phyloP scores from a whole-genome alignment of 2,888 invertebrate genomes.

The Euzophera pinguis region DNA sequence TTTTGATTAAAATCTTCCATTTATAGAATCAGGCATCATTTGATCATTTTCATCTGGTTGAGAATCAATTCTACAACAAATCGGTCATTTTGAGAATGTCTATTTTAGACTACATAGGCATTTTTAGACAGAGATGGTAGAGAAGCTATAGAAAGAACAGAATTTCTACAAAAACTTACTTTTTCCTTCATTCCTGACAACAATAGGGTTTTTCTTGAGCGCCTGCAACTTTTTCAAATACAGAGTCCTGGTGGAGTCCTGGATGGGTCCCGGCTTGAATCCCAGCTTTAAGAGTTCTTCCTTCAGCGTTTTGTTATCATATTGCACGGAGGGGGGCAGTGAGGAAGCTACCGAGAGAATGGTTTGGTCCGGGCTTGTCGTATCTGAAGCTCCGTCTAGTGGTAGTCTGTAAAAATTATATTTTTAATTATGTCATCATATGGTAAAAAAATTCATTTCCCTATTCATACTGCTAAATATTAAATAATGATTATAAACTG shows the following conservation, averaged over 20 bases:
- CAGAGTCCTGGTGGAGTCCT: constrained; percentile 85
- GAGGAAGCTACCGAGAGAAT: constrained; percentile 72
- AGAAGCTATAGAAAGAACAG: too few relatives aligned
- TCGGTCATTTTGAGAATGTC: too few relatives aligned
- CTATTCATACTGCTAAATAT: too few relatives aligned
- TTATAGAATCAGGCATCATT: too few relatives aligned
- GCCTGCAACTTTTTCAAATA: constrained; percentile 87
- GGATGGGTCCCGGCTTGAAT: constrained; percentile 89
- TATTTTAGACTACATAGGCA: too few relatives aligned
- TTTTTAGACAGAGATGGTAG: too few relatives aligned
- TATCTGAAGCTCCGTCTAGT: constrained; percentile 46
- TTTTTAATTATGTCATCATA: not conserved
- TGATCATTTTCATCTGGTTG: too few relatives aligned
- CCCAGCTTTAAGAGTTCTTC: constrained; percentile 83
- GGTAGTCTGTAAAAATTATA: constrained; percentile 43
- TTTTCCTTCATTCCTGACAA: constrained; percentile 35
- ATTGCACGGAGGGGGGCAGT: constrained; percentile 81
- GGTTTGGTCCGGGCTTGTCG: constrained; percentile 51
- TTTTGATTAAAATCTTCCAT: too few relatives aligned
- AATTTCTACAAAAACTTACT: not conserved
- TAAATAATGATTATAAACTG: too few relatives aligned
- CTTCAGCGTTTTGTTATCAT: constrained; percentile 83
- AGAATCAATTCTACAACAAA: too few relatives aligned
- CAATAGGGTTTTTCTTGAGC: constrained; percentile 62
- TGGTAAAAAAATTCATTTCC: not conserved